These are phyloP conservation scores for Capromys pilorides DNA, from an alignment of 2,797 vertebrate species.

Conservation along the genomic window DNA sequence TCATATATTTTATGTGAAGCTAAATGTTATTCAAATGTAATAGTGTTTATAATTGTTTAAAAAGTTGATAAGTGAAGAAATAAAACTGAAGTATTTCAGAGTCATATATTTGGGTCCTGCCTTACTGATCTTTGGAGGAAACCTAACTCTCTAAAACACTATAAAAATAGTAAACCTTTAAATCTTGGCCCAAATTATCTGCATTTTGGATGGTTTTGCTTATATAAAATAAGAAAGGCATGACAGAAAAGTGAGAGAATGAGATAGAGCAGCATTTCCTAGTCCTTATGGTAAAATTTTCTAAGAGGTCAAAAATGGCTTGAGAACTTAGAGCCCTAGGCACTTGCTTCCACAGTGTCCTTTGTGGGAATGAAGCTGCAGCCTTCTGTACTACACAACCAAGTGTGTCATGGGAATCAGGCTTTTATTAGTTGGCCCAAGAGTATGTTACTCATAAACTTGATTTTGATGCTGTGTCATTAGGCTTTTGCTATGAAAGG, in stretches of 20 bases:
- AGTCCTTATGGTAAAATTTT: neutral
- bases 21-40: slow-evolving; percentile 48
- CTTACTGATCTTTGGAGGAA: slow-evolving; percentile 50
- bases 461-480: slow-evolving; percentile 20
- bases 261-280: neutral
- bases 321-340: neutral
- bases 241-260: slow-evolving; percentile 3
- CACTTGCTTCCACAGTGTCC: neutral
- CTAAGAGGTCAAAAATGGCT: neutral
- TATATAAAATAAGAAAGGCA: neutral
- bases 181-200: neutral
- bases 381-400: neutral
- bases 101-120: slow-evolving; percentile 41
- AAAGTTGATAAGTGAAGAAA: slow-evolving; percentile 48
- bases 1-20: slow-evolving; percentile 57
- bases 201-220: slow-evolving; percentile 42
- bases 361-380: neutral
- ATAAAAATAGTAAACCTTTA: slow-evolving; percentile 24
- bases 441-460: neutral
- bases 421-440: neutral
- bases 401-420: neutral
- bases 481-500: neutral
- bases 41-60: slow-evolving; percentile 22
- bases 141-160: slow-evolving; percentile 44
- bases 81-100: slow-evolving; percentile 43